phyloP scores from a whole-genome alignment of 2,113 vertebrate genomes.

The Tylochromis polylepis region DNA sequence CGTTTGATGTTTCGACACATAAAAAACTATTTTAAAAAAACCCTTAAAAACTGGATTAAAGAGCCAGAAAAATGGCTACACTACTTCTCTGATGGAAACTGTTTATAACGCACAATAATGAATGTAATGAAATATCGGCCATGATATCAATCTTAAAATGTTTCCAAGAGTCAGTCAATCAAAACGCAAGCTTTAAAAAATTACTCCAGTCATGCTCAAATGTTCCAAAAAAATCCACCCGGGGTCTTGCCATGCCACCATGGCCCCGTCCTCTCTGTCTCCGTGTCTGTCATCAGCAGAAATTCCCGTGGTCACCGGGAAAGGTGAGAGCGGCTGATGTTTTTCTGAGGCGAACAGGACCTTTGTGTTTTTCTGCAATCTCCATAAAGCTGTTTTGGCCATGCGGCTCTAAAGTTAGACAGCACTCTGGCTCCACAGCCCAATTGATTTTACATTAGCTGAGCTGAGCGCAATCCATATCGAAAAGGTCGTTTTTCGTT shows the following conservation, averaged over 20 bases:
- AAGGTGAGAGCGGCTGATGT: background rate
- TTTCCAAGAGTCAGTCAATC: background rate
- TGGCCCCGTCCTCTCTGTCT: background rate
- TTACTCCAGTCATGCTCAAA: background rate
- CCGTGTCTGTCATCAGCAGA: background rate
- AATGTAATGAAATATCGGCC: background rate
- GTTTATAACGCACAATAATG: background rate
- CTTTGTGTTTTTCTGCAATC: background rate
- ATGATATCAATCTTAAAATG: background rate
- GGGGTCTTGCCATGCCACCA: background rate
- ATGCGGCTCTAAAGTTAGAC: constrained; percentile 7
- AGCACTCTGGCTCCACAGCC: background rate
- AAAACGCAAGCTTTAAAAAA: background rate
- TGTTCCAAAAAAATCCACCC: background rate
- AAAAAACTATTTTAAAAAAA: background rate
- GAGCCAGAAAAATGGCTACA: background rate
- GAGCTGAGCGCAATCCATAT: constrained; percentile 7
- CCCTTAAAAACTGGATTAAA: background rate
- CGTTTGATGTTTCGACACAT: background rate
- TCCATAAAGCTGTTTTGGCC: background rate
- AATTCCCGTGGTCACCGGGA: background rate
- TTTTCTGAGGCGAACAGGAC: background rate
- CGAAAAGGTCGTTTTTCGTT: background rate
- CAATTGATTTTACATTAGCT: constrained; percentile 42
- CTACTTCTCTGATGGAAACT: background rate